Evolutionary conservation across 2,797 vertebrate genomes (phyloP).

Genomic region (Cottoperca gobio): DNA sequence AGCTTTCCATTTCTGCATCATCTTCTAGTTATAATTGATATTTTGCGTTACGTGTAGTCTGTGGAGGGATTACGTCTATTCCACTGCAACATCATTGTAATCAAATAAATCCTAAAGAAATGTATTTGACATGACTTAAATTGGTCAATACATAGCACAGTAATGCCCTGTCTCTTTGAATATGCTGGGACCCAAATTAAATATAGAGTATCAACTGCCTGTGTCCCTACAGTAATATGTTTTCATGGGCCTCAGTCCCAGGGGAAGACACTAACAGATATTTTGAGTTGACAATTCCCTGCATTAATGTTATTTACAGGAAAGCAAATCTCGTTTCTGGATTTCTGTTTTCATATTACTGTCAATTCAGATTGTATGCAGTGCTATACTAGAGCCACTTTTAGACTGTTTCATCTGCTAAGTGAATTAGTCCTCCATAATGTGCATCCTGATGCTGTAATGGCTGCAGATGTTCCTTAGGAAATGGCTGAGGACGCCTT

Average conservation of each 20-base stretch:
- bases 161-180: slow-evolving; percentile 27
- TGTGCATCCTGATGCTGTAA: slow-evolving; percentile 68
- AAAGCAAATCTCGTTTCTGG: slow-evolving; percentile 56
- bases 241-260: slow-evolving; percentile 42
- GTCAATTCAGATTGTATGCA: slow-evolving; percentile 58
- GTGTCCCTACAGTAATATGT: slow-evolving; percentile 42
- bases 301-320: slow-evolving; percentile 62
- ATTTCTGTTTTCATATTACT: slow-evolving; percentile 59
- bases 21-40: neutral
- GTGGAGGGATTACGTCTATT: slow-evolving; percentile 17
- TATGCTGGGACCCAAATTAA: slow-evolving; percentile 44
- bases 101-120: slow-evolving; percentile 39
- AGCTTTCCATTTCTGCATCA: neutral
- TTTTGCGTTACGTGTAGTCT: neutral
- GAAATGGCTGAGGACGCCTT: slow-evolving; percentile 59
- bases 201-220: slow-evolving; percentile 48
- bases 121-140: slow-evolving; percentile 47
- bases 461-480: slow-evolving; percentile 66
- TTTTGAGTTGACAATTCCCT: slow-evolving; percentile 36
- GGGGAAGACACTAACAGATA: slow-evolving; percentile 35
- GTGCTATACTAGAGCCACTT: slow-evolving; percentile 38
- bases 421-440: slow-evolving; percentile 66
- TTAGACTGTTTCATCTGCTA: slow-evolving; percentile 51
- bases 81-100: slow-evolving; percentile 10
- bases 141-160: slow-evolving; percentile 30